Percentiles rank a stretch among this genome's conserved stretches.
Conservation (phyloP, 2,113 vertebrate species). For the Opisthocomus hoazin region DNA sequence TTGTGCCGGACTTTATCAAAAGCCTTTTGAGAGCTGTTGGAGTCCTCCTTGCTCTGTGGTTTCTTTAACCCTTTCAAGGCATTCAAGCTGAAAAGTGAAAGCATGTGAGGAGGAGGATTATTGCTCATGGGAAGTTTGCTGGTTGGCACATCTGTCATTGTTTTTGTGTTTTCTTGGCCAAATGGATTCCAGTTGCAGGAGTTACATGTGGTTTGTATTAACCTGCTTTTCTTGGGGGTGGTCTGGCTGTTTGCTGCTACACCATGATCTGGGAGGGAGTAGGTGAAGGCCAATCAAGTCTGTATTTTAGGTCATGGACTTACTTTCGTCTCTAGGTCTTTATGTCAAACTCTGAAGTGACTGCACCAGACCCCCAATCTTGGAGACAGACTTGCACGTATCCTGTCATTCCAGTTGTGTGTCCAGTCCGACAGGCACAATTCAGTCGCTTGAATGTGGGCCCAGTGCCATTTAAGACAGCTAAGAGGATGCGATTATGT, state of each 20-base stretch:
- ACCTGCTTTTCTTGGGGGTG: background rate
- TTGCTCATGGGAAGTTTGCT: background rate
- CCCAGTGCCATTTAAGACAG: background rate
- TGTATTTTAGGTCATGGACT: background rate
- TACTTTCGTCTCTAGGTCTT: background rate
- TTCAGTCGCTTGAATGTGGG: background rate
- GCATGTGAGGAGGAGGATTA: background rate
- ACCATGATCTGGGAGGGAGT: background rate
- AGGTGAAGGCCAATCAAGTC: background rate
- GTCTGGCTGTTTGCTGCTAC: background rate
- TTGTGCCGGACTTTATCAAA: constrained; percentile 56
- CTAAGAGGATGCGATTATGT: background rate
- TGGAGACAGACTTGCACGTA: background rate
- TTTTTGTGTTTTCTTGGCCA: constrained; percentile 13
- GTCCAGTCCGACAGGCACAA: background rate
- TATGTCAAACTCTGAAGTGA: background rate
- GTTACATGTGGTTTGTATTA: background rate
- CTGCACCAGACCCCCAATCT: background rate
- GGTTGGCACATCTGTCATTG: background rate
- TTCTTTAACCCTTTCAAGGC: constrained; percentile 42
- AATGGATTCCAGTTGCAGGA: background rate
- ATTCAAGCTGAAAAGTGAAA: background rate
- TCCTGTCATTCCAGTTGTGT: background rate
- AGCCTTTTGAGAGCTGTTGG: constrained; percentile 36
- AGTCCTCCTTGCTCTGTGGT: background rate